phyloP scores from a whole-genome alignment of 2,888 invertebrate genomes.

The Arge pagana region DNA sequence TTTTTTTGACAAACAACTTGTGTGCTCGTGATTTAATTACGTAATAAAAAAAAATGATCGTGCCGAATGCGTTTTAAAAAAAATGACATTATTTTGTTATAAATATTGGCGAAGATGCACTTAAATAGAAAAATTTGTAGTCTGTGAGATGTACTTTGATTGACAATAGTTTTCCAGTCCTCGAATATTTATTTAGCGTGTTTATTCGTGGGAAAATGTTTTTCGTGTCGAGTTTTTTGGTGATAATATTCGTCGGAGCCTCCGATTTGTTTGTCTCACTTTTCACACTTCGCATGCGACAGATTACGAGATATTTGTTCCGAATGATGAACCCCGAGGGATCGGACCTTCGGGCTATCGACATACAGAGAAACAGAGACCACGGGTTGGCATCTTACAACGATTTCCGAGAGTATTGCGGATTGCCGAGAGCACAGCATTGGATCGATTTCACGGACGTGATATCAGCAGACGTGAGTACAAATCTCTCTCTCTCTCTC shows the following conservation, averaged over 20 bases:
- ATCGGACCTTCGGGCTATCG: constrained; percentile 77
- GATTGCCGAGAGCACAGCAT: constrained; percentile 68
- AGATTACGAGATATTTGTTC: constrained; percentile 72
- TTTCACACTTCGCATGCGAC: too few species aligned
- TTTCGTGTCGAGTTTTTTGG: background rate
- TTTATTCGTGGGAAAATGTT: too few species aligned
- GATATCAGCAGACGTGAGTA: constrained; percentile 66
- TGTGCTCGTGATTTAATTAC: too few species aligned
- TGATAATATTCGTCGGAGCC: background rate
- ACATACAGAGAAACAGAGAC: constrained; percentile 85
- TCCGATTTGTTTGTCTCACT: constrained; percentile 9
- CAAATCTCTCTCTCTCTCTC: background rate
- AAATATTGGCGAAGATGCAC: too few species aligned
- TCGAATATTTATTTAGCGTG: too few species aligned
- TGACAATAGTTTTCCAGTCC: background rate
- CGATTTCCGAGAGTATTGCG: constrained; percentile 76
- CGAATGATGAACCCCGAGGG: constrained; percentile 76
- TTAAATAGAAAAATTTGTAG: too few species aligned
- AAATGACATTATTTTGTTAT: too few species aligned
- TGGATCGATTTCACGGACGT: constrained; percentile 75
- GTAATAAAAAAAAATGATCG: too few species aligned
- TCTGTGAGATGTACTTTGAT: background rate
- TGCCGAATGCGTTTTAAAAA: too few species aligned
- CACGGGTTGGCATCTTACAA: constrained; percentile 83
- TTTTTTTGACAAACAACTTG: too few species aligned